Base-by-base conservation (phyloP, 2,888 invertebrate genomes). In the Xestia rhomboidea region DNA sequence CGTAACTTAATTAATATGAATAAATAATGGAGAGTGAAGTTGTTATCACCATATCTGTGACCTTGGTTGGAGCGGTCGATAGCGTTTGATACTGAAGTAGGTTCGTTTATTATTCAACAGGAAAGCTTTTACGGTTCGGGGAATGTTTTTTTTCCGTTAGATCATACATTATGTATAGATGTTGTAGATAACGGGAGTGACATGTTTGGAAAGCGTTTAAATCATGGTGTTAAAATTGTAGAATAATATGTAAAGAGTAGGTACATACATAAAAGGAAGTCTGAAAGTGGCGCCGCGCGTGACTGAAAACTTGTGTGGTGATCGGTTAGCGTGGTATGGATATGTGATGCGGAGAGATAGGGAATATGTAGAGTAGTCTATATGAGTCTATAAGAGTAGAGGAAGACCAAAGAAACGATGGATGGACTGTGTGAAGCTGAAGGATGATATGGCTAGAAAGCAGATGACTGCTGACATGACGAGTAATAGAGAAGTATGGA, bases 1-100 rank as follows among this genome's bases (percentile, higher is more conserved):
- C 69, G 66, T 51, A 51, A 73, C 66, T 73, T 69, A 69, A 81
- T 82, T 75, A 84, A 51, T 68, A 68, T 34, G 60, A 85, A 77
- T 76, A 81, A 79, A 82, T 71, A 72, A 77, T 67, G 46, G 34
- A 34, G 62, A 30, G 30, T 60, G 30, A 30, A 54, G 62, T 38
- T 34, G 74, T 63, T 85, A 83, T 87, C 79, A 66, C 11, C 34
- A 21, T 84, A 82, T 81, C 79, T 66, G 10, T 70, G 88, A 81
- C 91, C 91, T 91, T 89, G 89, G 76, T 49, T 62, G 46, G n/a
- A 68, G 30, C 77, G 84, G 85, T 90, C 90, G 90, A 91, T 91
- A 89, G 76, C 72, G 77, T 76, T 84, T 88, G 75, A 74, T 81
- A 85, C 13, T 27, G 62, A 60, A 67, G 74, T 66, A 77, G 82